Evolutionary conservation across 2,888 invertebrate genomes (phyloP).

Genomic region (Mimas tiliae): DNA sequence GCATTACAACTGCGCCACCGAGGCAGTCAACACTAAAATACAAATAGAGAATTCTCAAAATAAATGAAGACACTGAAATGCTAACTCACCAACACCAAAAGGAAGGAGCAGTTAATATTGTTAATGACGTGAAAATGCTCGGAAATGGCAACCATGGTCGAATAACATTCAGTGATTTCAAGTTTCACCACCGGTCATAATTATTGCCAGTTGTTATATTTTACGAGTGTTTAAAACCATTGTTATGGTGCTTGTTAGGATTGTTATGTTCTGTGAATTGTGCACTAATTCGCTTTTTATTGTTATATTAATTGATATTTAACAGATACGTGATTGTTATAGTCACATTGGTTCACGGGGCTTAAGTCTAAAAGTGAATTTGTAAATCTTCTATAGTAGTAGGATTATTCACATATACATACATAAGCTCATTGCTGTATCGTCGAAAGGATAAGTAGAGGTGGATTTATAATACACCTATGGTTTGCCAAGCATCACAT

Average conservation of each 20-base stretch:
- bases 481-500: too few relatives aligned
- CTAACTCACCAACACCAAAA: neutral
- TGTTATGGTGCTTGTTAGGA: conserved; percentile 32
- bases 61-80: conserved; percentile 1
- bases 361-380: neutral
- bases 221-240: conserved; percentile 36
- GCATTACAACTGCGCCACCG: too few relatives aligned
- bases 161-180: conserved; percentile 39
- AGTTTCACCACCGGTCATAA: conserved; percentile 37
- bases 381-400: neutral
- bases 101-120: neutral
- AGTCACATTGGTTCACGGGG: conserved; percentile 24
- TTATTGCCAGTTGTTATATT: conserved; percentile 36
- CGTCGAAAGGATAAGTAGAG: too few relatives aligned
- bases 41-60: neutral
- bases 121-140: conserved; percentile 31
- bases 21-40: neutral
- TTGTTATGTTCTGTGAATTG: conserved; percentile 30
- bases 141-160: conserved; percentile 30
- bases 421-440: too few relatives aligned
- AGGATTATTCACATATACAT: too few relatives aligned
- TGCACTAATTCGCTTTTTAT: conserved; percentile 26
- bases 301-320: conserved; percentile 33
- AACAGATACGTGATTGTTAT: conserved; percentile 28
- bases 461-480: too few relatives aligned